phyloP scores from a whole-genome alignment of 1,140 invertebrate genomes.

The Callitettix versicolor region DNA sequence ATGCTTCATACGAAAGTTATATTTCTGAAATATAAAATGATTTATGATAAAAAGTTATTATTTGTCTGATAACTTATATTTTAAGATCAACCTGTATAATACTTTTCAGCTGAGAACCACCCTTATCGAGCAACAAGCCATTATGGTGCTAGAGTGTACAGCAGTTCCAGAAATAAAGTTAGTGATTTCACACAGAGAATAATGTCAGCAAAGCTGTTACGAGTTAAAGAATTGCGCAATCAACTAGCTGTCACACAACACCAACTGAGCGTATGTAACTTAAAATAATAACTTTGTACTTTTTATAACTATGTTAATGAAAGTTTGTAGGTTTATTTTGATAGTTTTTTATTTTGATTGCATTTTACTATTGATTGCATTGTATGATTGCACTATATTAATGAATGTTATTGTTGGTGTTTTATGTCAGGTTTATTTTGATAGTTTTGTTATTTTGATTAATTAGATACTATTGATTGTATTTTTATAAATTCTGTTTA shows the following conservation, averaged over 20 bases:
- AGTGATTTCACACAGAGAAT: constrained; percentile 53
- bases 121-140: constrained; percentile 13
- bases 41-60: too few species aligned
- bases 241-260: constrained; percentile 66
- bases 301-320: constrained; percentile 1
- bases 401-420: too few species aligned
- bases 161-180: constrained; percentile 19
- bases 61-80: too few species aligned
- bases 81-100: too few species aligned
- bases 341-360: background rate
- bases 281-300: background rate
- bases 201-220: constrained; percentile 60
- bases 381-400: too few species aligned
- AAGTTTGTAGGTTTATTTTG: background rate
- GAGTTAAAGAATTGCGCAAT: constrained; percentile 63
- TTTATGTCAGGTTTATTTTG: too few species aligned
- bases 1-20: too few species aligned
- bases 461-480: too few species aligned
- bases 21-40: too few species aligned
- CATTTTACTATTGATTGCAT: background rate
- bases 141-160: constrained; percentile 1
- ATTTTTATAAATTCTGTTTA: too few species aligned
- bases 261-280: constrained; percentile 50
- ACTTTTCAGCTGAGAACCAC: constrained; percentile 8
- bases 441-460: too few species aligned